Conservation (phyloP, 2,113 vertebrate genomes). For the Gambusia holbrooki region DNA sequence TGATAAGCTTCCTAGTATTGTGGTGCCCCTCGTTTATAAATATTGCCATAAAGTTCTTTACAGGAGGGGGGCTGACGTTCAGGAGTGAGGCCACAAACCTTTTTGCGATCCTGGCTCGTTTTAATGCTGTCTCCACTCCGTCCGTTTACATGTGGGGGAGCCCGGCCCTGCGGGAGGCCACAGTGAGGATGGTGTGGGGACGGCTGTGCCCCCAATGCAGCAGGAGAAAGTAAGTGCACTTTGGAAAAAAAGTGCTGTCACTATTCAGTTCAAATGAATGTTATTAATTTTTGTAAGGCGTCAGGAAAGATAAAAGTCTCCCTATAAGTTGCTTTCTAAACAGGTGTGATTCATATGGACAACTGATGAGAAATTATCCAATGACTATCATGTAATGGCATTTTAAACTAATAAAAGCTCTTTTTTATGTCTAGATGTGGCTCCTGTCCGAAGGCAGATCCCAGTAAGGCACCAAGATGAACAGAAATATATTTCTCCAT, state of each 20-base stretch:
- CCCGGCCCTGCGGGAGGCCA: slow-evolving; percentile 65
- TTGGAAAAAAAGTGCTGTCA: not conserved
- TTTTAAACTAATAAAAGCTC: not conserved
- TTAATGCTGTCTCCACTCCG: slow-evolving; percentile 70
- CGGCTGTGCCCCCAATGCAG: slow-evolving; percentile 51
- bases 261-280: not conserved
- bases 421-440: not conserved
- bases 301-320: too few relatives aligned
- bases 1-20: slow-evolving; percentile 68
- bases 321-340: not conserved
- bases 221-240: not conserved
- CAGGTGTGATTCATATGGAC: not conserved
- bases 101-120: slow-evolving; percentile 73
- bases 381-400: not conserved
- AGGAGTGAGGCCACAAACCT: slow-evolving; percentile 72
- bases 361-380: not conserved
- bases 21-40: slow-evolving; percentile 79
- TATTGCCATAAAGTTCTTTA: slow-evolving; percentile 55
- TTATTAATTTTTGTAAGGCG: not conserved
- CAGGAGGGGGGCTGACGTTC: slow-evolving; percentile 47
- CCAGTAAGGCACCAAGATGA: not conserved
- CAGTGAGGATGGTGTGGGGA: slow-evolving; percentile 54
- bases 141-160: slow-evolving; percentile 75
- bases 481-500: not conserved
- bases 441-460: not conserved